Evolutionary conservation across 2,888 invertebrate genomes (phyloP).

Genomic region (Rhingia rostrata): DNA sequence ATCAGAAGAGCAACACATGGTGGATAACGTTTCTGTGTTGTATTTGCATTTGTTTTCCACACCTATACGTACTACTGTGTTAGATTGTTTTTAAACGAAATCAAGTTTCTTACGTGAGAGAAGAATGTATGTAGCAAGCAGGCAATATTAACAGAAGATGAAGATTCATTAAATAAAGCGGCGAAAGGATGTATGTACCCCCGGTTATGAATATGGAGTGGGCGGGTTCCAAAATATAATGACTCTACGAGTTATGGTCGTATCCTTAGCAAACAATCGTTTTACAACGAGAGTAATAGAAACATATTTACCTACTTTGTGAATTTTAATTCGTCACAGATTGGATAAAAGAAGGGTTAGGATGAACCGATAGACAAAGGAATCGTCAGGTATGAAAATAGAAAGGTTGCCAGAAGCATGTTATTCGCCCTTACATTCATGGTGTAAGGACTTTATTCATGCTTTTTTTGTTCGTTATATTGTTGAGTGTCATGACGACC

Average conservation of each 20-base stretch:
- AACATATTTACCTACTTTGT: constrained; percentile 60
- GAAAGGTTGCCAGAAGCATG: constrained; percentile 3
- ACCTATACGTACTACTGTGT: constrained; percentile 2
- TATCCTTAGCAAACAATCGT: constrained; percentile 41
- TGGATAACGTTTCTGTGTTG: constrained; percentile 1
- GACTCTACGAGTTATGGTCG: constrained; percentile 19
- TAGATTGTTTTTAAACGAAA: neutral
- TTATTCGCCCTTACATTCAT: constrained; percentile 7
- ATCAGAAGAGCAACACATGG: constrained; percentile 50
- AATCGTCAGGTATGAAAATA: constrained; percentile 22
- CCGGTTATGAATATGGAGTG: neutral
- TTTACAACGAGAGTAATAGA: constrained; percentile 52
- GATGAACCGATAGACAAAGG: constrained; percentile 12
- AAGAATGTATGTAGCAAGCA: constrained; percentile 18
- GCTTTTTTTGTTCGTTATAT: constrained; percentile 1
- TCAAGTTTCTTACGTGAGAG: neutral
- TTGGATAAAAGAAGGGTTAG: constrained; percentile 25
- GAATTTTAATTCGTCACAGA: constrained; percentile 48
- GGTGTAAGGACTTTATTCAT: constrained; percentile 14
- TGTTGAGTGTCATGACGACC: constrained; percentile 3
- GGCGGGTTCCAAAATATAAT: constrained; percentile 14
- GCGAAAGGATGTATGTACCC: constrained; percentile 39
- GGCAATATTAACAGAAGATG: constrained; percentile 14
- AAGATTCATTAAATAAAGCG: constrained; percentile 19
- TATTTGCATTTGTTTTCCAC: constrained; percentile 12